phyloP scores from a whole-genome alignment of 2,797 vertebrate species.

The Helarctos malayanus region DNA sequence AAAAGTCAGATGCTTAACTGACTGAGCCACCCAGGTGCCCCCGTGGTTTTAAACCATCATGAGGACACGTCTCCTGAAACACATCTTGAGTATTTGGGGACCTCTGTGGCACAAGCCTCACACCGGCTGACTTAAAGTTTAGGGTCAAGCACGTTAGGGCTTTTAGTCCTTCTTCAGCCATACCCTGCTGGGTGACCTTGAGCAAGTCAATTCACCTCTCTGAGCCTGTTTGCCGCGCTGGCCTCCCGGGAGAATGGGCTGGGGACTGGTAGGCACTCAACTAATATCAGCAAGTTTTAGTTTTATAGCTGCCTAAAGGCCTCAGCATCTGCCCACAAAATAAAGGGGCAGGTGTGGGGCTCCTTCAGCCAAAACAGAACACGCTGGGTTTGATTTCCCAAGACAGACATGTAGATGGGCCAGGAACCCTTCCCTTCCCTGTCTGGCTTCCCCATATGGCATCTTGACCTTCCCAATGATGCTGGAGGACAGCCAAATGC shows the following conservation, averaged over 20 bases:
- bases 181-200: not conserved
- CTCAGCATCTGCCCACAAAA: not conserved
- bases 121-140: not conserved
- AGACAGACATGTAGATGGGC: not conserved
- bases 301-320: not conserved
- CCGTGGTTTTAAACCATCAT: not conserved
- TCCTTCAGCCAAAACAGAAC: not conserved
- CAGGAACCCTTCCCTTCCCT: not conserved
- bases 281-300: too few species aligned
- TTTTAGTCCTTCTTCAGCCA: not conserved
- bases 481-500: fast-evolving
- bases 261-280: not conserved
- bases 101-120: not conserved
- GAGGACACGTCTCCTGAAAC: not conserved
- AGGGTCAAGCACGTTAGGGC: not conserved
- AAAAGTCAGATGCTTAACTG: not conserved
- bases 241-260: not conserved
- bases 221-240: not conserved
- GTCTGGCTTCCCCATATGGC: not conserved
- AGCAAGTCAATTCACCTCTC: not conserved
- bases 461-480: not conserved
- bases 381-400: not conserved
- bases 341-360: not conserved
- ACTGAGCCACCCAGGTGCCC: not conserved
- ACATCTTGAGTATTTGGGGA: not conserved